Evolutionary conservation across 2,113 vertebrate species (phyloP).

Genomic region (Hepsetus odoe): DNA sequence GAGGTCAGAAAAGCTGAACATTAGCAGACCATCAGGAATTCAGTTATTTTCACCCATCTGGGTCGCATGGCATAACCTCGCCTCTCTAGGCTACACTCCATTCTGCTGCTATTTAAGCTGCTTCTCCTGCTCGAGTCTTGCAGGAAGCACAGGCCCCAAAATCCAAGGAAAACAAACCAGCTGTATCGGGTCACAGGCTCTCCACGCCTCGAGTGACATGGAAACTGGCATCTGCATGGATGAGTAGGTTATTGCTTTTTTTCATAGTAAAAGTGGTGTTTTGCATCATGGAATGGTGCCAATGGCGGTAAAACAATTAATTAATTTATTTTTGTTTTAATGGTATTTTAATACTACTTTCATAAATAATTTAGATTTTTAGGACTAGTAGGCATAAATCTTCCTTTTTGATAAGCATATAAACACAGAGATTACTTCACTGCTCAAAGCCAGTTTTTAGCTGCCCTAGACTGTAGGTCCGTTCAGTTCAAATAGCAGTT

Average conservation of each 20-base stretch:
- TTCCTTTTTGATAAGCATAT: background rate
- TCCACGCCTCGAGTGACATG: conserved; percentile 50
- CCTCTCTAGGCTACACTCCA: conserved; percentile 66
- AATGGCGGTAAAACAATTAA: background rate
- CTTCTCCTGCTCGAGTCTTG: conserved; percentile 34
- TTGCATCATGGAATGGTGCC: background rate
- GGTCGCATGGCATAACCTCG: conserved; percentile 58
- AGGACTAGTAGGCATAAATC: background rate
- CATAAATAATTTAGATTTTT: background rate
- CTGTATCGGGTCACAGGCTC: background rate
- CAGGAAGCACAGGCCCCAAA: conserved; percentile 16
- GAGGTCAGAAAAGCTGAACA: conserved; percentile 42
- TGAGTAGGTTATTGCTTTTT: conserved; percentile 54
- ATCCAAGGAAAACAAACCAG: conserved; percentile 41
- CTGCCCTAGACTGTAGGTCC: background rate
- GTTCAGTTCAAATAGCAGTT: too few species aligned
- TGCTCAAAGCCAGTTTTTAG: background rate
- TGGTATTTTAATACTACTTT: too few species aligned
- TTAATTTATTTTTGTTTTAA: background rate
- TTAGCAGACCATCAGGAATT: conserved; percentile 62
- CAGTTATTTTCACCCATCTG: conserved; percentile 61
- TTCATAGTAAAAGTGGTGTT: background rate
- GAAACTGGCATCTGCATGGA: conserved; percentile 78
- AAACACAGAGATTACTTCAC: background rate
- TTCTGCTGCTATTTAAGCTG: conserved; percentile 63